Evolutionary conservation across 2,888 invertebrate genomes (phyloP).

Genomic region (Perithous albicinctus): DNA sequence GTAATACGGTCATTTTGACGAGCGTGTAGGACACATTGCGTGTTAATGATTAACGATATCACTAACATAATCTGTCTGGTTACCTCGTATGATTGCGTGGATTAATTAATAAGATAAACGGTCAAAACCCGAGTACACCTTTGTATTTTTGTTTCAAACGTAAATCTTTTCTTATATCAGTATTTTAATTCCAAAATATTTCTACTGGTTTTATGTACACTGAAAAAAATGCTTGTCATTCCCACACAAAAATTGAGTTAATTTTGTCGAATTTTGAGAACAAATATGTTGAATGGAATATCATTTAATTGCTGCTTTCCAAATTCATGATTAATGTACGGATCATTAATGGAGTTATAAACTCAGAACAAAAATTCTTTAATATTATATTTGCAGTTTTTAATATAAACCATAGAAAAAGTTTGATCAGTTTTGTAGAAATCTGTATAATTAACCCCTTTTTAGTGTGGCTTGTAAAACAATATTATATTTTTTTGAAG

Average conservation of each 20-base stretch:
- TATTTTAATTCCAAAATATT: not conserved
- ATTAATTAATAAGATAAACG: not conserved
- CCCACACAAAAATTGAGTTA: not conserved
- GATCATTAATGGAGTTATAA: too few species aligned
- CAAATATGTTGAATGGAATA: not conserved
- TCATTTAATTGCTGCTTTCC: too few species aligned
- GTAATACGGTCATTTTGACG: not conserved
- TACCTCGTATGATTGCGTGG: not conserved
- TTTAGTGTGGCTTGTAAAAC: too few species aligned
- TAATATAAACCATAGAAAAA: too few species aligned
- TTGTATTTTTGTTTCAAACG: too few species aligned
- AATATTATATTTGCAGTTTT: too few species aligned
- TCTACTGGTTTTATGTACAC: not conserved
- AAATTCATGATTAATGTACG: too few species aligned
- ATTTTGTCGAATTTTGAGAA: not conserved
- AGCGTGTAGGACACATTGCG: constrained; percentile 23
- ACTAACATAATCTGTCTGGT: constrained; percentile 7
- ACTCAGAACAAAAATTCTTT: too few species aligned
- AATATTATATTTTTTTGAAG: too few species aligned
- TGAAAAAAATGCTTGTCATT: not conserved
- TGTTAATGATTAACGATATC: constrained; percentile 22
- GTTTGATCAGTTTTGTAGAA: too few species aligned
- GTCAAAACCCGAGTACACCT: not conserved
- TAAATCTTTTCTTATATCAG: too few species aligned
- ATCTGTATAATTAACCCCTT: too few species aligned